These are phyloP conservation scores for Rousettus madagascariensis DNA, from an alignment of 2,797 vertebrate genomes.

Conservation along the genomic window DNA sequence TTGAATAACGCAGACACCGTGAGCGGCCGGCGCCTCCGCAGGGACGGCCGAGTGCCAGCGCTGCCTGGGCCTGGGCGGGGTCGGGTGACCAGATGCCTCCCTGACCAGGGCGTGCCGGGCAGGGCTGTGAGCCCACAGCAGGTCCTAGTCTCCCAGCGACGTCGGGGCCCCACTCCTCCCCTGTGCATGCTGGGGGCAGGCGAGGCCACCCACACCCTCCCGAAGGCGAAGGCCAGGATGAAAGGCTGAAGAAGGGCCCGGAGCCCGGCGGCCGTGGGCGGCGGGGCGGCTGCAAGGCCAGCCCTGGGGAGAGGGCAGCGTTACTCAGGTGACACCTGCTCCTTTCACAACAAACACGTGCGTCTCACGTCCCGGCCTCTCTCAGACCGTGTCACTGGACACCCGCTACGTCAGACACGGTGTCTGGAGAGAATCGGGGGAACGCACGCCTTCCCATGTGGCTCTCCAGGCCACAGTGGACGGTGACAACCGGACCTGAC, in stretches of 20 bases:
- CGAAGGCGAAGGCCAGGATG: background rate
- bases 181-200: background rate
- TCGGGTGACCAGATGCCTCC: background rate
- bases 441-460: background rate
- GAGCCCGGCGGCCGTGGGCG: background rate
- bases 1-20: background rate
- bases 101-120: background rate
- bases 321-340: background rate
- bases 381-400: background rate
- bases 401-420: background rate
- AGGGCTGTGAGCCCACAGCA: fast-evolving
- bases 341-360: background rate
- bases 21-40: too few species aligned
- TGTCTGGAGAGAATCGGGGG: background rate
- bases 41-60: fast-evolving
- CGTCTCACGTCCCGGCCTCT: fast-evolving
- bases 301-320: background rate
- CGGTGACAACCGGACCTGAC: background rate
- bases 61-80: background rate
- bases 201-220: background rate
- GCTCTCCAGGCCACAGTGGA: background rate
- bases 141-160: background rate
- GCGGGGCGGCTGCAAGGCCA: too few species aligned
- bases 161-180: background rate
- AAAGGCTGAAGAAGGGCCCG: background rate